Percentiles rank a stretch among this genome's conserved stretches.
Conservation (phyloP, 2,888 invertebrate genomes). For the Eustalomyia histrio region DNA sequence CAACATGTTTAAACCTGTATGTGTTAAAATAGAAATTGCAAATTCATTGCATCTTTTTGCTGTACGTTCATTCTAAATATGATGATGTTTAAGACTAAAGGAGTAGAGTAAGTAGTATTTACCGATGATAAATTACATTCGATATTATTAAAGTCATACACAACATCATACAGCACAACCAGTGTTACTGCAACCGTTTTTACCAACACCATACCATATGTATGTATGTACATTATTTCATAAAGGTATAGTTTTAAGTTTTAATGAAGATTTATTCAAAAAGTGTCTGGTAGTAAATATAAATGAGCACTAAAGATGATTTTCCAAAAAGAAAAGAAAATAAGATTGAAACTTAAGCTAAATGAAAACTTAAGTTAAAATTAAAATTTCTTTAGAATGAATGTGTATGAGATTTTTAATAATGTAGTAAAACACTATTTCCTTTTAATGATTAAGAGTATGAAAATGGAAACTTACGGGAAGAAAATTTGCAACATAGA, state of each 20-base stretch:
- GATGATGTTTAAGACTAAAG: constrained; percentile 29
- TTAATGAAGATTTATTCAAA: constrained; percentile 46
- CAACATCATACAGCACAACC: no score
- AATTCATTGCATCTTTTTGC: constrained; percentile 50
- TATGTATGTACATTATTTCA: background rate
- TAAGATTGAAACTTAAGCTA: background rate
- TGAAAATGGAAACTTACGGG: background rate
- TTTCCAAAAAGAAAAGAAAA: constrained; percentile 10
- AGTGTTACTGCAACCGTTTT: constrained; percentile 4
- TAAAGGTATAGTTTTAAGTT: background rate
- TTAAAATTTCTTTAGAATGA: background rate
- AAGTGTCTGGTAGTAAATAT: background rate
- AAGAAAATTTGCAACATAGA: no score
- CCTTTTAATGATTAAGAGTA: background rate
- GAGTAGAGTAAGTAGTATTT: constrained; percentile 21
- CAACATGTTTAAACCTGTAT: background rate
- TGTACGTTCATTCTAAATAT: constrained; percentile 10
- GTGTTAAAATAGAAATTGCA: constrained; percentile 26
- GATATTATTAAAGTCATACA: constrained; percentile 51
- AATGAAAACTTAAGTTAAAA: background rate
- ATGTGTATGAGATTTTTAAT: constrained; percentile 9
- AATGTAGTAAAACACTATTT: background rate
- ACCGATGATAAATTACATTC: constrained; percentile 58
- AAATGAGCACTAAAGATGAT: constrained; percentile 13
- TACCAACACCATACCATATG: background rate